Conservation (phyloP, 2,797 vertebrate species). For the Mionectes olivaceus region DNA sequence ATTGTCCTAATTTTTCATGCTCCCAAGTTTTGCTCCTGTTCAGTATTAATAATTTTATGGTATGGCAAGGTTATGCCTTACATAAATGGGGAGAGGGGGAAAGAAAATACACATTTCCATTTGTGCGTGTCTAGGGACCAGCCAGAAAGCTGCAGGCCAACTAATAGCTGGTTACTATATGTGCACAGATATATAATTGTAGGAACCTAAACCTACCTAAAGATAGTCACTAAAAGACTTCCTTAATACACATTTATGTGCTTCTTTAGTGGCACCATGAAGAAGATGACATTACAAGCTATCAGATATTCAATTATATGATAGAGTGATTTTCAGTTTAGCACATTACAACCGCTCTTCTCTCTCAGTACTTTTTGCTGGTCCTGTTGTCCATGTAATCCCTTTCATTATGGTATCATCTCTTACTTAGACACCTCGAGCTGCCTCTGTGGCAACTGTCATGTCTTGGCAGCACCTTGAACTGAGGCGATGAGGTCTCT, state of each 20-base stretch:
- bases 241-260: background rate
- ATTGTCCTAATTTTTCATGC: background rate
- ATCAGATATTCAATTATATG: background rate
- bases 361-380: background rate
- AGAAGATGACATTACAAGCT: background rate
- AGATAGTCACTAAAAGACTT: background rate
- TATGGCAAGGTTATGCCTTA: background rate
- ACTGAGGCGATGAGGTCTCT: background rate
- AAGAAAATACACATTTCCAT: background rate
- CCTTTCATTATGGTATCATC: background rate
- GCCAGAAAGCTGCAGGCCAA: background rate
- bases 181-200: background rate
- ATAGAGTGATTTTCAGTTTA: background rate
- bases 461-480: slow-evolving; percentile 12
- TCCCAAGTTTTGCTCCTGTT: background rate
- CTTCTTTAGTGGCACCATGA: background rate
- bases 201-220: background rate
- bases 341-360: background rate
- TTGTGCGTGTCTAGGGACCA: background rate
- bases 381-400: background rate
- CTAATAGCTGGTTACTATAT: background rate
- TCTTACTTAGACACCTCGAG: slow-evolving; percentile 16
- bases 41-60: background rate
- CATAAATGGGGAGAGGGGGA: background rate
- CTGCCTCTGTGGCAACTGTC: background rate